Evolutionary conservation across 2,113 vertebrate species (phyloP).

Genomic region (Protobothrops mucrosquamatus): DNA sequence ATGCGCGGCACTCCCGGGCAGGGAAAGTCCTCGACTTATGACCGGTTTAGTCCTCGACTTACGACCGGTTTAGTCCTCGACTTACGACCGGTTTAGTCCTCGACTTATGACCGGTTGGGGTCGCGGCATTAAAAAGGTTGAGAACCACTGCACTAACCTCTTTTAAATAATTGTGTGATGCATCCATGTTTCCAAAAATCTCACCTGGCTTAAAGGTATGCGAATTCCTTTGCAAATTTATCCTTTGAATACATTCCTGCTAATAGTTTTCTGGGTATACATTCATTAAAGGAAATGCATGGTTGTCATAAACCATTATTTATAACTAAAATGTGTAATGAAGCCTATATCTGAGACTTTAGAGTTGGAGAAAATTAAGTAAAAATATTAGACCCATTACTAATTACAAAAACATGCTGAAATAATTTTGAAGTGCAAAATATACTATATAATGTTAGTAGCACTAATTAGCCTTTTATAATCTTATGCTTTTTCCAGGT

Average conservation of each 20-base stretch:
- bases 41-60: no score
- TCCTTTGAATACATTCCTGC: not conserved
- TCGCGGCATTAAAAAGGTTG: no score
- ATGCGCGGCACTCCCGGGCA: no score
- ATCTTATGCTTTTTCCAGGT: constrained; percentile 58
- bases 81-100: no score
- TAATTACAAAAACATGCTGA: not conserved
- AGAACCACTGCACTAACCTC: not conserved
- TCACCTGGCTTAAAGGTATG: not conserved
- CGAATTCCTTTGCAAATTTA: not conserved
- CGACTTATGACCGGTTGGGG: no score
- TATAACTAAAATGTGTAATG: not conserved
- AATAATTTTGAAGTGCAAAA: not conserved
- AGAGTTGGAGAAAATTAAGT: not conserved
- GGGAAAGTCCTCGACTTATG: no score
- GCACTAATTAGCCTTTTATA: not conserved
- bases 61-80: no score
- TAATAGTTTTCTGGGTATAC: not conserved
- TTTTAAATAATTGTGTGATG: not conserved
- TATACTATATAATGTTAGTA: not conserved
- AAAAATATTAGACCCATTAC: not conserved
- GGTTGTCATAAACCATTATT: not conserved
- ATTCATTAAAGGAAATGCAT: not conserved
- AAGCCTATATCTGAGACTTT: not conserved
- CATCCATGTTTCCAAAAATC: not conserved